Base-by-base conservation (phyloP, 2,888 invertebrate species). In the Dolichomitus sp. region DNA sequence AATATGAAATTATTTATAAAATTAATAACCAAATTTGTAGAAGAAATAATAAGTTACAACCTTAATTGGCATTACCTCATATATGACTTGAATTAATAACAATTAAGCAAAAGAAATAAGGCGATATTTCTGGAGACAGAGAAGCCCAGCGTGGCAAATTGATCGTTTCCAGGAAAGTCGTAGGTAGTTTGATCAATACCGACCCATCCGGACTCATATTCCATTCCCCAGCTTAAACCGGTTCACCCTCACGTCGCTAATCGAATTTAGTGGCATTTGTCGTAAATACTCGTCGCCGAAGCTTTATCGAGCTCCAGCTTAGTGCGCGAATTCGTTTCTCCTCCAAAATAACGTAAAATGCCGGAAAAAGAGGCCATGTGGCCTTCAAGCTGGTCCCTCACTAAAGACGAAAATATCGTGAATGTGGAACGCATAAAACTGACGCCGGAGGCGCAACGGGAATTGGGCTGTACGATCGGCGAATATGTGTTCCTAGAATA, bases 401-500 rank as follows among this genome's bases (percentile, higher is more conserved):
- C 85, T 54, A 52, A 14, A 59, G 86, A 85, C 84, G 89, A 89
- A 87, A 89, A 89, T 87, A 89, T 90, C 86, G 86, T 88, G 69
- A 88, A 87, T 80, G 87, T 90, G 74, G 89, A 89, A 19, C 86
- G 80, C 9, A 76, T 92, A 23, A 87, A 84, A 40, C 84, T 93
- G 52, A 81, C 88, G 33, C 76, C 80, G 27, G 84, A 88, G 48
- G 80, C 82, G 40, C 92, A 93, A 72, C 84, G 79, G 14, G 84
- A 84, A 57, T 84, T 93, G 50, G 87, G 89, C 52, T 93, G 93
- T 66, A 66, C 82, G n/a, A 83, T 92, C 50, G 90, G 90, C 66
- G 88, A 89, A 72, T 72, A 89, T 65, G 91, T 93, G 57, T 93
- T 91, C 80, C 88, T 93, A 69, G 93, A 93, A 87, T 92, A 91